Conservation (phyloP, 1,140 invertebrate genomes). For the Steinernema khuongi region DNA sequence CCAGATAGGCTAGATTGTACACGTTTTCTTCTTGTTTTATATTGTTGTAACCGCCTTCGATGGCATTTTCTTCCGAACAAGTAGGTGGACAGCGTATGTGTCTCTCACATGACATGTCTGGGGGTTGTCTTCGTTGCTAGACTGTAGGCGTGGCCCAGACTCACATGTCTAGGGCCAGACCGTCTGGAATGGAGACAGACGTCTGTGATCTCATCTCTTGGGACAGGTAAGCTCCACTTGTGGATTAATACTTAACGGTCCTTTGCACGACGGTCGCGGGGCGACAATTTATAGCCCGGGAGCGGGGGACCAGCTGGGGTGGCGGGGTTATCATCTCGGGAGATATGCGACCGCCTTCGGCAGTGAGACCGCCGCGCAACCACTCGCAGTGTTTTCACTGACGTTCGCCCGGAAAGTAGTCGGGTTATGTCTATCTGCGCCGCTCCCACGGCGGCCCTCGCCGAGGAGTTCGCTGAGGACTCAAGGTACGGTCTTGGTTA, state of each 20-base stretch:
- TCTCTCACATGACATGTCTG: too few relatives aligned
- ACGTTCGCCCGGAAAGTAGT: not conserved
- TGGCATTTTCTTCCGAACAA: too few relatives aligned
- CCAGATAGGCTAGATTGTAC: not conserved
- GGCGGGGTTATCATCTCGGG: not conserved
- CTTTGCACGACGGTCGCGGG: not conserved
- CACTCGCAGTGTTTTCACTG: constrained; percentile 13
- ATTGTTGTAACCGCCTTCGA: too few relatives aligned
- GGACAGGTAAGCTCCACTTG: too few relatives aligned
- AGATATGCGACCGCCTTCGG: constrained; percentile 4
- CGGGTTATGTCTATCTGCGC: not conserved
- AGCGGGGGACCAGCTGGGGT: not conserved
- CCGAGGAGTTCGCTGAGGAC: not conserved
- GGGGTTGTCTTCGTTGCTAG: too few relatives aligned
- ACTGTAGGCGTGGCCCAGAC: too few relatives aligned
- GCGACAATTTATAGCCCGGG: not conserved
- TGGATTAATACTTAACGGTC: too few relatives aligned
- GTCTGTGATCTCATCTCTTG: too few relatives aligned
- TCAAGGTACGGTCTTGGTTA: not conserved
- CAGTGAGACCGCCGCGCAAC: not conserved
- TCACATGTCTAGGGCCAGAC: too few relatives aligned
- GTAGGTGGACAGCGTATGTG: too few relatives aligned
- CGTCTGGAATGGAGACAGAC: too few relatives aligned
- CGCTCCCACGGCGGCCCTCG: not conserved
- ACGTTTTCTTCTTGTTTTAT: not conserved